These are phyloP conservation scores for Anoplopoma fimbria DNA, from an alignment of 2,113 vertebrate species.

Conservation along the genomic window DNA sequence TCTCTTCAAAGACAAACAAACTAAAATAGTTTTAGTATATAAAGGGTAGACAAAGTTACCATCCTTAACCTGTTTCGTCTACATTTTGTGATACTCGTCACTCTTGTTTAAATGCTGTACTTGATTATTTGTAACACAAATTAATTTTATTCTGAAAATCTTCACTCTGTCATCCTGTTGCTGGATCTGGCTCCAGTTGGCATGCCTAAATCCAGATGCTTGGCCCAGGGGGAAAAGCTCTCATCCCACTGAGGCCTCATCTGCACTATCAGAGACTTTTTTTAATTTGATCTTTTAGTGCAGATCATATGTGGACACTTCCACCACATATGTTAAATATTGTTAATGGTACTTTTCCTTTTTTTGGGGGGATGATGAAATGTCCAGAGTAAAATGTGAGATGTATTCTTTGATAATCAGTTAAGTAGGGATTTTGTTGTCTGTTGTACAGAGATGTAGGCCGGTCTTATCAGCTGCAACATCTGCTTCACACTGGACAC, in stretches of 20 bases:
- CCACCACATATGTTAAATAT: not conserved
- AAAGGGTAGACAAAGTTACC: not conserved
- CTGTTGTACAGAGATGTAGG: constrained; percentile 11
- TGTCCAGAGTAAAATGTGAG: constrained; percentile 21
- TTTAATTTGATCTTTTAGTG: not conserved
- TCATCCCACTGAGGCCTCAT: constrained; percentile 27
- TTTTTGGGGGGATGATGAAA: constrained; percentile 28
- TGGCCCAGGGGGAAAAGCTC: not conserved
- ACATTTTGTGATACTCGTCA: not conserved
- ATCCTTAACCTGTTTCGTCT: not conserved
- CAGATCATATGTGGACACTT: constrained; percentile 12
- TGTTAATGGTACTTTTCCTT: not conserved
- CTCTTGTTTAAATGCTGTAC: not conserved
- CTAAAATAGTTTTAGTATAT: not conserved
- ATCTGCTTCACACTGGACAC: constrained; percentile 31
- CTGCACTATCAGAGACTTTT: not conserved
- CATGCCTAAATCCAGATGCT: constrained; percentile 29
- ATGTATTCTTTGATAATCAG: constrained; percentile 49
- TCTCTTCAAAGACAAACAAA: not conserved
- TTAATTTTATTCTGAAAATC: not conserved
- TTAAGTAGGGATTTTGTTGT: constrained; percentile 48
- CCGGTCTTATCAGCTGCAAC: constrained; percentile 9
- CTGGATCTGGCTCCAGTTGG: not conserved
- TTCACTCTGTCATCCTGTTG: not conserved
- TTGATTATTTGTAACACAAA: not conserved